Conservation (phyloP, 2,888 invertebrate genomes). For the Cylloceria caligata region DNA sequence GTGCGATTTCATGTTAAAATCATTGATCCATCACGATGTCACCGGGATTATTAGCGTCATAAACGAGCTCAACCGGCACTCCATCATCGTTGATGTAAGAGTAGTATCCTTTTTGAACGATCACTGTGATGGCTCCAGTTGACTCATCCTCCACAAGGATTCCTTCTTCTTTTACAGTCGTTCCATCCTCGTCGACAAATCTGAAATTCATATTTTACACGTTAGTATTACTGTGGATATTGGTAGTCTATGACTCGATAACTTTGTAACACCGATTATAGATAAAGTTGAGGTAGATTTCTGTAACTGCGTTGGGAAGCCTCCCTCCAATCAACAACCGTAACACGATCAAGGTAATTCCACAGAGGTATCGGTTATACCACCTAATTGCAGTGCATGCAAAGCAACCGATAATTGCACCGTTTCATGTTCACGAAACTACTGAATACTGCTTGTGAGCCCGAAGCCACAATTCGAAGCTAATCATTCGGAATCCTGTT, state of each 20-base stretch:
- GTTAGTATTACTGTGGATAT: no score
- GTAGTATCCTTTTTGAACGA: slow-evolving; percentile 54
- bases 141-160: slow-evolving; percentile 49
- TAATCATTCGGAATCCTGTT: no score
- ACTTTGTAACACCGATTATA: no score
- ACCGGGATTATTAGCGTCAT: slow-evolving; percentile 47
- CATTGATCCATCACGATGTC: slow-evolving; percentile 23
- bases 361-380: no score
- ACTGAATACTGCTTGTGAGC: neutral
- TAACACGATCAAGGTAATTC: no score
- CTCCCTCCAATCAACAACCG: no score
- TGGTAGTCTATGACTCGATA: neutral
- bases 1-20: neutral
- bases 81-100: slow-evolving; percentile 48
- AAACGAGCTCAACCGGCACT: slow-evolving; percentile 39
- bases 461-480: no score
- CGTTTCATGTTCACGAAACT: no score
- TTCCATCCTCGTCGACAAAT: slow-evolving; percentile 47
- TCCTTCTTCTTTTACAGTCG: slow-evolving; percentile 58
- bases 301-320: no score
- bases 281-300: no score
- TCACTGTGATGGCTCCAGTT: slow-evolving; percentile 47
- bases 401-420: no score
- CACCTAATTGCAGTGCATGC: no score
- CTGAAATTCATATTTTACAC: slow-evolving; percentile 29